phyloP scores from a whole-genome alignment of 2,113 vertebrate genomes.

The Malurus melanocephalus region DNA sequence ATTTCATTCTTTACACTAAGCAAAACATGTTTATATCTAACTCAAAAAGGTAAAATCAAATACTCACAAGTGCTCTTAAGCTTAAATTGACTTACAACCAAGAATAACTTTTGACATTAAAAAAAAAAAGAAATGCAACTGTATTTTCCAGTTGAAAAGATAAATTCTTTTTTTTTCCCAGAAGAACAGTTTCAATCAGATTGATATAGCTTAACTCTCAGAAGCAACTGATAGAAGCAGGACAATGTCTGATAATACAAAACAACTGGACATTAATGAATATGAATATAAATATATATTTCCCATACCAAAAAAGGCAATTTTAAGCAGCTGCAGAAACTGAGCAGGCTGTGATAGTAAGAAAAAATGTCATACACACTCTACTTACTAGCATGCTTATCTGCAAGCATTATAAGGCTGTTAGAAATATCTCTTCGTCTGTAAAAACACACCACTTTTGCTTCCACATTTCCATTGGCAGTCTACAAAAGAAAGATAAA shows the following conservation, averaged over 20 bases:
- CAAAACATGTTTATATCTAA: fast-evolving
- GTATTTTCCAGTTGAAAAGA: not conserved
- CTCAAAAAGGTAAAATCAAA: not conserved
- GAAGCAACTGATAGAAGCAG: not conserved
- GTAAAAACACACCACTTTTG: slow-evolving; percentile 98
- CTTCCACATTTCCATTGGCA: slow-evolving; percentile 95
- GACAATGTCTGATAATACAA: not conserved
- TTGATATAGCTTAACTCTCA: not conserved
- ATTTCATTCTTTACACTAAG: not conserved
- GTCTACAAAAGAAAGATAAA: slow-evolving; percentile 81
- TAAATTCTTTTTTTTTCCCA: not conserved
- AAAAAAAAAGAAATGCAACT: not conserved
- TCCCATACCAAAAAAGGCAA: not conserved
- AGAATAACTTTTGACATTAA: not conserved
- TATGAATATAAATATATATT: not conserved
- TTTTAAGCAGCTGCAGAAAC: not conserved
- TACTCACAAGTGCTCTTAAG: not conserved
- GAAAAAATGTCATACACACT: slow-evolving; percentile 1
- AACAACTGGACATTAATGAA: not conserved
- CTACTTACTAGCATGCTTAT: slow-evolving; percentile 95
- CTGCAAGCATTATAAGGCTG: slow-evolving; percentile 96
- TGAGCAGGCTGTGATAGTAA: not conserved
- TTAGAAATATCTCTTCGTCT: slow-evolving; percentile 95
- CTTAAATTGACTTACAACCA: not conserved
- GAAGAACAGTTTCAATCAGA: not conserved